Conservation (phyloP, 2,888 invertebrate genomes). For the Incurvaria masculella region DNA sequence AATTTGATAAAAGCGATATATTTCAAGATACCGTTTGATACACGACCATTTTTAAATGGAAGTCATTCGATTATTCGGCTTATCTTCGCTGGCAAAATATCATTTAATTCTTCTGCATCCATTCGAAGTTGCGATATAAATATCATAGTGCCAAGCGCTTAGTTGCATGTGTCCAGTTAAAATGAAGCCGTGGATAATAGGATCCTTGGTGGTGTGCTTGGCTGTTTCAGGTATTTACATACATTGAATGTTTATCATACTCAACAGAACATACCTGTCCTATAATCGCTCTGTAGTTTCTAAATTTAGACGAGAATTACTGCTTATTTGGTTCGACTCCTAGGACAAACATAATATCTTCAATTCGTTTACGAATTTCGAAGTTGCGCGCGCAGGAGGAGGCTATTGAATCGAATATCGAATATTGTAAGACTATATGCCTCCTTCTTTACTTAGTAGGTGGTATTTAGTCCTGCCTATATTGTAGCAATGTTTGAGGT, state of each 20-base stretch:
- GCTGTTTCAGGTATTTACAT: conserved; percentile 31
- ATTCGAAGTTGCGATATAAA: no score
- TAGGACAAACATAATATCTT: background rate
- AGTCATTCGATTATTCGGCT: no score
- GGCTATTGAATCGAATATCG: background rate
- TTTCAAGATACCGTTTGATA: no score
- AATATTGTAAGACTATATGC: no score
- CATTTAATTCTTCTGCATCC: no score
- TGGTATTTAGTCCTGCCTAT: no score
- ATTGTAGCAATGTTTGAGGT: no score
- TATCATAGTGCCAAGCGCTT: no score
- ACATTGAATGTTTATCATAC: background rate
- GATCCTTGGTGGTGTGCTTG: conserved; percentile 28
- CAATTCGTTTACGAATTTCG: background rate
- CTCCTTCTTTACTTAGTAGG: no score
- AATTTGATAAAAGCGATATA: no score
- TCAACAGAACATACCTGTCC: background rate
- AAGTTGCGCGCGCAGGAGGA: background rate
- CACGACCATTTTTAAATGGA: no score
- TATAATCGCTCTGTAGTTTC: background rate
- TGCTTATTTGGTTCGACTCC: background rate
- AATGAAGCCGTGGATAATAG: conserved; percentile 31
- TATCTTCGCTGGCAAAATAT: no score
- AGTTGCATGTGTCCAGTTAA: conserved; percentile 12
- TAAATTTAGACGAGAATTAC: background rate